phyloP scores from a whole-genome alignment of 1,140 invertebrate genomes.

The Tachypleus tridentatus region DNA sequence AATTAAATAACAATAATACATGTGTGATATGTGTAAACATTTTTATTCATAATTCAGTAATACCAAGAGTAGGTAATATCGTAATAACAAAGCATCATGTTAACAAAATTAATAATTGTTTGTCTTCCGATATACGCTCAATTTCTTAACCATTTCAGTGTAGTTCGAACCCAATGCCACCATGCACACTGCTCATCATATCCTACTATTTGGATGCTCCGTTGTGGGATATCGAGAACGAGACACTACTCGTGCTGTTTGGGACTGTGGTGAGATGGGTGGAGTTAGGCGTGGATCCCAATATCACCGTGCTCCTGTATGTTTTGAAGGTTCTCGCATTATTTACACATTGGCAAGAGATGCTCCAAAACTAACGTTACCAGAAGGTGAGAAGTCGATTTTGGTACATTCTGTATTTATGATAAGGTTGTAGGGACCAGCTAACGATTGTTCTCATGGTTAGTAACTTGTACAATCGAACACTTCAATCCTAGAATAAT shows the following conservation, averaged over 20 bases:
- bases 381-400: constrained; percentile 43
- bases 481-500: no score
- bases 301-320: constrained; percentile 28
- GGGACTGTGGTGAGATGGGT: constrained; percentile 92
- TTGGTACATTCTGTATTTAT: no score
- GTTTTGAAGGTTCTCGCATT: constrained; percentile 46
- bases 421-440: no score
- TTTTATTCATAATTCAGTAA: no score
- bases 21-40: no score
- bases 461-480: no score
- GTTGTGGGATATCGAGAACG: constrained; percentile 51
- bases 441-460: no score
- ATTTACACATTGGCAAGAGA: constrained; percentile 96
- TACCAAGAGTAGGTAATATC: no score
- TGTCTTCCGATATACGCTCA: no score
- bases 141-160: constrained; percentile 44
- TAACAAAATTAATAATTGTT: no score
- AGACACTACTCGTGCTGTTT: constrained; percentile 43
- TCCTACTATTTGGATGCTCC: constrained; percentile 86
- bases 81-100: no score
- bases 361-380: constrained; percentile 71
- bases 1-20: no score
- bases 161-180: constrained; percentile 88
- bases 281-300: constrained; percentile 55
- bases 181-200: constrained; percentile 85